phyloP scores from a whole-genome alignment of 2,888 invertebrate genomes.

The Choreutis nemorana region DNA sequence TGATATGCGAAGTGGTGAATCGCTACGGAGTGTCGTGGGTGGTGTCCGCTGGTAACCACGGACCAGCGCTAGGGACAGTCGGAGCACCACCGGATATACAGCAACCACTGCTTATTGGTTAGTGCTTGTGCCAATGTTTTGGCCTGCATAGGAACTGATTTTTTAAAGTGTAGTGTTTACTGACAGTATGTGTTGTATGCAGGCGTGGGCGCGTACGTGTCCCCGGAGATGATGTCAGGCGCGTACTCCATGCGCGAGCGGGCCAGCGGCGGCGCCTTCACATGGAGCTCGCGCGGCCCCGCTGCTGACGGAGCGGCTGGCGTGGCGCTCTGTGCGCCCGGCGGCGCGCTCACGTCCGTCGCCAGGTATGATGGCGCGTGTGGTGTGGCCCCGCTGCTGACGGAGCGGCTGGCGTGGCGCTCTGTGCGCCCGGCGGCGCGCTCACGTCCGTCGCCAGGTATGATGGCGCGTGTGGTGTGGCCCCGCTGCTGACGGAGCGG shows the following conservation, averaged over 20 bases:
- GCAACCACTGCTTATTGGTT: conserved; percentile 84
- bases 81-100: conserved; percentile 89
- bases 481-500: conserved; percentile 87
- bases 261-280: conserved; percentile 86
- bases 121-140: conserved; percentile 5
- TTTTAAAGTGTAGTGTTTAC: background rate
- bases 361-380: conserved; percentile 61
- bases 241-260: conserved; percentile 91
- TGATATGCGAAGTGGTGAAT: conserved; percentile 88
- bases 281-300: conserved; percentile 91
- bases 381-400: conserved; percentile 67
- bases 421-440: conserved; percentile 95
- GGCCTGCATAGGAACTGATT: background rate
- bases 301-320: conserved; percentile 90
- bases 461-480: conserved; percentile 96
- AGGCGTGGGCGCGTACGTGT: conserved; percentile 96
- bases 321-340: conserved; percentile 91
- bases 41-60: conserved; percentile 94
- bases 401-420: conserved; percentile 86
- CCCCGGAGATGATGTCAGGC: conserved; percentile 96
- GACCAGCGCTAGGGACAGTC: conserved; percentile 91
- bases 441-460: conserved; percentile 93
- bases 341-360: conserved; percentile 93
- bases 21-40: conserved; percentile 94
- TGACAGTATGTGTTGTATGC: conserved; percentile 6